These are phyloP conservation scores for Criorhina ranunculi DNA, from an alignment of 2,888 invertebrate genomes.

Conservation along the genomic window DNA sequence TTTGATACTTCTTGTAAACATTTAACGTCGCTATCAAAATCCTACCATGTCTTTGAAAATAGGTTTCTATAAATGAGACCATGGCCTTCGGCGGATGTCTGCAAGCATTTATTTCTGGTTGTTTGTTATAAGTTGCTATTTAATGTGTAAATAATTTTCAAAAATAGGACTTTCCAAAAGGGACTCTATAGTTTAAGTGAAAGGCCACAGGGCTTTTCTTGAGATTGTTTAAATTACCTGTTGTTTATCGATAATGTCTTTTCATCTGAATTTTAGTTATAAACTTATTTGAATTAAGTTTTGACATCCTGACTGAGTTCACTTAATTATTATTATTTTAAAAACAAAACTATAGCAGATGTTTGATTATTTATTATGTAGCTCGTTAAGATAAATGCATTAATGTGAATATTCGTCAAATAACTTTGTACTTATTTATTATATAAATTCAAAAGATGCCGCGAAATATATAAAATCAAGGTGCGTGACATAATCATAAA, in stretches of 20 bases:
- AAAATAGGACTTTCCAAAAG: background rate
- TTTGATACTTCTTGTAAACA: no score
- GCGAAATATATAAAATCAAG: background rate
- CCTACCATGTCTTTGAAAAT: background rate
- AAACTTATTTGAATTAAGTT: no score
- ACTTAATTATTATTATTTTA: no score
- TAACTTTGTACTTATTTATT: background rate
- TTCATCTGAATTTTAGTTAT: background rate
- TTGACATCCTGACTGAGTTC: no score
- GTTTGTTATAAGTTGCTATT: conserved; percentile 7
- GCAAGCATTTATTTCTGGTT: conserved; percentile 13
- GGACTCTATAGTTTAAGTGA: background rate
- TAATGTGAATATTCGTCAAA: background rate
- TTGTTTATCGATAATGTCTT: background rate
- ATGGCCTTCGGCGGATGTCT: conserved; percentile 1
- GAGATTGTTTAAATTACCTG: conserved; percentile 2
- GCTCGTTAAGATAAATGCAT: no score
- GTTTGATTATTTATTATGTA: no score
- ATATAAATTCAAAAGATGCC: background rate
- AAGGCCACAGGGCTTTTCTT: background rate
- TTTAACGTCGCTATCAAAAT: conserved; percentile 13
- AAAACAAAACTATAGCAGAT: no score
- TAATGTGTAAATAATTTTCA: background rate
- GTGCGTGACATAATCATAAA: conserved; percentile 37
- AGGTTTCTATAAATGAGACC: conserved; percentile 6